Conservation (phyloP, 2,888 invertebrate genomes). For the Drosophila hamatofila region DNA sequence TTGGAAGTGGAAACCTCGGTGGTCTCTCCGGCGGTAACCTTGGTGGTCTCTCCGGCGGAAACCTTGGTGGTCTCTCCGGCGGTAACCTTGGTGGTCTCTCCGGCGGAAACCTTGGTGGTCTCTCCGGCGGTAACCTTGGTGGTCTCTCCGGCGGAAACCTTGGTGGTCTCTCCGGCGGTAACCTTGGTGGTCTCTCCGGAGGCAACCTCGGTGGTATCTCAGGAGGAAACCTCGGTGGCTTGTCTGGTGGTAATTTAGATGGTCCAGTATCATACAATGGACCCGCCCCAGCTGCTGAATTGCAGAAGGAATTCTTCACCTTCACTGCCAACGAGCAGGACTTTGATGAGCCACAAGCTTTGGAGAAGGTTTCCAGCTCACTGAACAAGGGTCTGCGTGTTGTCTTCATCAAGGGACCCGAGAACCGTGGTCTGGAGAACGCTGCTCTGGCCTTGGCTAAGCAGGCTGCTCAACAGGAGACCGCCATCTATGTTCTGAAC, state of each 20-base stretch:
- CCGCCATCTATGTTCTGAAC: constrained; percentile 81
- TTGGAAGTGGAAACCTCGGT: constrained; percentile 34
- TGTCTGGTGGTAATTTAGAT: constrained; percentile 37
- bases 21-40: constrained; percentile 38
- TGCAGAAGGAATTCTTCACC: constrained; percentile 82
- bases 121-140: constrained; percentile 28
- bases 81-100: constrained; percentile 33
- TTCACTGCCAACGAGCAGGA: constrained; percentile 83
- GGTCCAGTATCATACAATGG: constrained; percentile 80
- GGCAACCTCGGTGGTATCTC: constrained; percentile 20
- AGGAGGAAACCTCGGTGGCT: too few relatives aligned
- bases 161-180: constrained; percentile 37
- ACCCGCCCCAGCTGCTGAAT: constrained; percentile 71
- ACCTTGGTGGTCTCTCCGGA: constrained; percentile 51
- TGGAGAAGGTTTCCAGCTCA: constrained; percentile 61
- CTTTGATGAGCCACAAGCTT: constrained; percentile 68
- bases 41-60: constrained; percentile 23
- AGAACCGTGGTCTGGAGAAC: constrained; percentile 79
- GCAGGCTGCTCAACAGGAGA: constrained; percentile 80
- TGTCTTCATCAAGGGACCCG: constrained; percentile 84
- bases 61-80: constrained; percentile 34
- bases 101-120: constrained; percentile 18
- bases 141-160: constrained; percentile 51
- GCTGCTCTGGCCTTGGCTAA: constrained; percentile 77
- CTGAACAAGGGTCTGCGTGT: constrained; percentile 82